These are phyloP conservation scores for Telmatochromis sp. DNA, from an alignment of 2,113 vertebrate genomes.

Conservation along the genomic window DNA sequence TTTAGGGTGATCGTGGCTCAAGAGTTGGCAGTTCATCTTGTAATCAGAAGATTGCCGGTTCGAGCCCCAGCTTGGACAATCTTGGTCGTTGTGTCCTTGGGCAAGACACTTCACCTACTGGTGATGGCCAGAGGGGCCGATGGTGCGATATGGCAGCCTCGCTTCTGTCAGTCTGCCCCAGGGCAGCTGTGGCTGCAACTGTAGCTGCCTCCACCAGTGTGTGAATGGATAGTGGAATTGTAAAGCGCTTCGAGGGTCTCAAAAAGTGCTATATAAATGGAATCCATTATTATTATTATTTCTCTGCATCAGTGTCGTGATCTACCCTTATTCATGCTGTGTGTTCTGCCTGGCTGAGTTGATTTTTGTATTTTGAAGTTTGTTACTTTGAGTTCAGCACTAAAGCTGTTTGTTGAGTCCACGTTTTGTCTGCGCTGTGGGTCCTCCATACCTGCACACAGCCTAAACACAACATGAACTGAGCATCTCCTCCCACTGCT, in stretches of 20 bases:
- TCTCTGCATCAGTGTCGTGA: background rate
- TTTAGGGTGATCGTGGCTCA: too few species aligned
- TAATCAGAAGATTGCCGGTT: too few species aligned
- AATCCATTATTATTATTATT: background rate
- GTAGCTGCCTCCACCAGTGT: too few species aligned
- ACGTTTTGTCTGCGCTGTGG: background rate
- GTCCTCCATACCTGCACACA: background rate
- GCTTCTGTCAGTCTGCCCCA: background rate
- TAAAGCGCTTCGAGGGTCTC: fast-evolving
- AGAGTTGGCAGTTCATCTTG: too few species aligned
- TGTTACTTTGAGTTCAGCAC: background rate
- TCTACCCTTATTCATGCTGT: background rate
- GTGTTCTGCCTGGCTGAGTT: fast-evolving
- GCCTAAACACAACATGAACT: background rate
- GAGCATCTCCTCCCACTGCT: background rate
- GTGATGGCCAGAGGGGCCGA: fast-evolving
- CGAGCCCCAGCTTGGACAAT: fast-evolving
- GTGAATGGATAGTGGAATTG: too few species aligned
- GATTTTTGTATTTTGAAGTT: fast-evolving
- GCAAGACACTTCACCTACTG: background rate
- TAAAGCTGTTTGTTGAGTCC: background rate
- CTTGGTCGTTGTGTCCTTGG: fast-evolving
- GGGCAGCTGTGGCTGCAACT: background rate
- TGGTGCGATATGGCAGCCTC: background rate
- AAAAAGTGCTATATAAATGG: fast-evolving